phyloP scores from a whole-genome alignment of 2,888 invertebrate species.

The Agrotis segetum region DNA sequence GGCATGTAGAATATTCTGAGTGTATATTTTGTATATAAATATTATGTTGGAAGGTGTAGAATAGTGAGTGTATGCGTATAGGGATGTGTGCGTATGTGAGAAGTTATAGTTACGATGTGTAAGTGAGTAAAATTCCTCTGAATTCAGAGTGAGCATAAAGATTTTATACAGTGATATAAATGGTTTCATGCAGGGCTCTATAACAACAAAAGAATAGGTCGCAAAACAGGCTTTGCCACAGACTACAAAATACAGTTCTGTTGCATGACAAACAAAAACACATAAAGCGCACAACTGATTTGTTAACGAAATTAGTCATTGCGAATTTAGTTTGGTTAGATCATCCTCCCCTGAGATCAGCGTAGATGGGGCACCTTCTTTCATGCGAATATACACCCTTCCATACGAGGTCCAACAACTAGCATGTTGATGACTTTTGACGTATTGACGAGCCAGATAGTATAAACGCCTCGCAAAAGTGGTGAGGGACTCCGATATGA shows the following conservation, averaged over 20 bases:
- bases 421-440: not conserved
- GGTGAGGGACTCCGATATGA: constrained; percentile 1
- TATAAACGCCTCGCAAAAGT: not conserved
- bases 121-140: not conserved
- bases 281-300: not conserved
- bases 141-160: not conserved
- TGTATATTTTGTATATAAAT: too few species aligned
- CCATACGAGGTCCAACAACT: constrained; percentile 2
- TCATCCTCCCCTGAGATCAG: not conserved
- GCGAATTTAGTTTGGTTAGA: not conserved
- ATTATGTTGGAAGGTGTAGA: too few species aligned
- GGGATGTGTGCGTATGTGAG: not conserved
- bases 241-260: not conserved
- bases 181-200: not conserved
- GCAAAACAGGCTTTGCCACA: not conserved
- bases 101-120: not conserved
- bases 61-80: too few species aligned
- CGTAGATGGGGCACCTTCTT: not conserved
- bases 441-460: not conserved
- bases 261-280: too few species aligned
- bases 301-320: not conserved
- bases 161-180: not conserved
- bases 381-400: not conserved
- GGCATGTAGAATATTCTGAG: too few species aligned
- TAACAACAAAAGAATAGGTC: not conserved